Evolutionary conservation across 2,113 vertebrate species (phyloP), one percentile per base, ranked within the genome.

Genomic region (Anthoscopus minutus): DNA sequence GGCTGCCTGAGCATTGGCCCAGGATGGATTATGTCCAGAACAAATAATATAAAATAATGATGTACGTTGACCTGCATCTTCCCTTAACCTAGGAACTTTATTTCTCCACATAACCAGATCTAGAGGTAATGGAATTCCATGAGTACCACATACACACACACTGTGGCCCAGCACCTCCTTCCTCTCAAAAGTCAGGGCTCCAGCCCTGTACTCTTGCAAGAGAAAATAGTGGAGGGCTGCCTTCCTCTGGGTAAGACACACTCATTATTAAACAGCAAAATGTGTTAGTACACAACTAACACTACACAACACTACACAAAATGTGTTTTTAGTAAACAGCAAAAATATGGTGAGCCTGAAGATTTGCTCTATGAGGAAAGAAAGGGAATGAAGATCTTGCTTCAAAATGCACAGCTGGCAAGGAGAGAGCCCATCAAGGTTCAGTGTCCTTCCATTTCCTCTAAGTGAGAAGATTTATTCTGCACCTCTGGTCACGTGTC

Each of bases 401-500:
- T 66, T 81, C 31, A 64, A 89, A 64, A 45, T 3, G 1, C 15
- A 1, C 0, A 0, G 31, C 37, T 81, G 65, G 13, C 30, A 62
- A 67, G 35, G 37, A 58, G n/a, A 65, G 35, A 40, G 21, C 24
- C 51, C 10, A 16, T 24, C 1, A 3, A 25, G 7, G 27, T 58
- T 89, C 21, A 22, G 4, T 24, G 15, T 54, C 33, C 35, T 80
- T 50, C 62, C 44, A 16, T 74, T 81, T 88, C 23, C 25, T n/a
- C 10, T 23, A 44, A 56, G 45, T 42, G 24, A 62, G 30, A 21
- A 85, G 48, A n/a, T 57, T 28, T 30, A 6, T 60, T 14, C 48
- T 0, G 1, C 33, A 80, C 3, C 13, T 19, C 25, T 21, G 5
- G 23, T 58, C 42, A 20, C 0, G 0, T 64, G 13, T 25, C 56